Evolutionary conservation across 2,113 vertebrate species (phyloP).

Genomic region (Progne subis): DNA sequence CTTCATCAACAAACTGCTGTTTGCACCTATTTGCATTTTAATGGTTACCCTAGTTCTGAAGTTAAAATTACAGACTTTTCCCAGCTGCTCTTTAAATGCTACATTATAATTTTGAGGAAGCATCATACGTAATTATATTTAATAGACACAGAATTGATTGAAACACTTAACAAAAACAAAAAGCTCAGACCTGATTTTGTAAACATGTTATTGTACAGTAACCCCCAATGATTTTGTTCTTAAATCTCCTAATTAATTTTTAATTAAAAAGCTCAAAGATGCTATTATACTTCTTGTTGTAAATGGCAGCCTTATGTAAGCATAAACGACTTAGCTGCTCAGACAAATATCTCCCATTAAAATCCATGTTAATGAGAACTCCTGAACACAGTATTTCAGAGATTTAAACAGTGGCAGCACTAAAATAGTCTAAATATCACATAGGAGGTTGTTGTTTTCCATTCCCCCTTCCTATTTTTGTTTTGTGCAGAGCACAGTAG

Average conservation of each 20-base stretch:
- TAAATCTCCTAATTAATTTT: slow-evolving; percentile 85
- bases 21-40: slow-evolving; percentile 77
- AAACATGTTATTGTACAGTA: slow-evolving; percentile 82
- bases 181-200: slow-evolving; percentile 77
- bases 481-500: background rate
- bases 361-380: slow-evolving; percentile 34
- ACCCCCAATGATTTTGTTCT: slow-evolving; percentile 79
- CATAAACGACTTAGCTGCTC: slow-evolving; percentile 3
- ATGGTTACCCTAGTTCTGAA: slow-evolving; percentile 70
- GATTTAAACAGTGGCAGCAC: background rate
- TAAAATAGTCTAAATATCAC: slow-evolving; percentile 1
- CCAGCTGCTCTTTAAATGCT: slow-evolving; percentile 78
- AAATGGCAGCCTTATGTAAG: slow-evolving; percentile 69
- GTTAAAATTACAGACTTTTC: slow-evolving; percentile 74
- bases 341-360: slow-evolving; percentile 66
- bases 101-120: slow-evolving; percentile 77
- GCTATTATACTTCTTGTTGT: slow-evolving; percentile 70
- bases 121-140: slow-evolving; percentile 80
- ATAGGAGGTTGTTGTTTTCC: background rate
- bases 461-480: background rate
- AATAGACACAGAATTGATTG: slow-evolving; percentile 80
- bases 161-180: slow-evolving; percentile 78
- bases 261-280: slow-evolving; percentile 84
- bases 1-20: slow-evolving; percentile 26
- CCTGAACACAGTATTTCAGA: background rate